phyloP scores from a whole-genome alignment of 2,113 vertebrate species.

The Rhineura floridana region DNA sequence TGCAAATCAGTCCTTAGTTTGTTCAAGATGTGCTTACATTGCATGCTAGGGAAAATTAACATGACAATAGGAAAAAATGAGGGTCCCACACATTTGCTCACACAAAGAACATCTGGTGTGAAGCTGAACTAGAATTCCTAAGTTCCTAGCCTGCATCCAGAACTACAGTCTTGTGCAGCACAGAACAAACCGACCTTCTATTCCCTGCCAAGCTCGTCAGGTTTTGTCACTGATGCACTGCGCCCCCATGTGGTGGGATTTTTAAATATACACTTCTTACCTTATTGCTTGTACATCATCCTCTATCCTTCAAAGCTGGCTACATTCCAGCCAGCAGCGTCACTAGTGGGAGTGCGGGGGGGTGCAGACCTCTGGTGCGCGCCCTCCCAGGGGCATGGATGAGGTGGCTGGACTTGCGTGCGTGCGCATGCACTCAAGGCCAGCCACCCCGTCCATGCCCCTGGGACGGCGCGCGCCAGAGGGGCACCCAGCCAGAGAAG shows the following conservation, averaged over 20 bases:
- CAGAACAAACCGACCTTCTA: neutral
- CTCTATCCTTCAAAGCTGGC: neutral
- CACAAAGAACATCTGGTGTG: too few species aligned
- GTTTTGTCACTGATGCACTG: neutral
- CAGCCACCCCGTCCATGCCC: too few species aligned
- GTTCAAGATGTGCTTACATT: neutral
- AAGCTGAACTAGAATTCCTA: neutral
- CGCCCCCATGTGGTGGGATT: neutral
- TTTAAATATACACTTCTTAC: too few species aligned
- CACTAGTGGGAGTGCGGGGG: too few species aligned
- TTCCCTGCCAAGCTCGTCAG: neutral
- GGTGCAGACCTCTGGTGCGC: too few species aligned
- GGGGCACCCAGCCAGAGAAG: too few species aligned
- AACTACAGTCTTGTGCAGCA: neutral
- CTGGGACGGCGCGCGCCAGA: too few species aligned
- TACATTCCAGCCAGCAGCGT: too few species aligned
- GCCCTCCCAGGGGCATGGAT: too few species aligned
- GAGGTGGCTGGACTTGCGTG: too few species aligned
- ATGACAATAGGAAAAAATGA: neutral
- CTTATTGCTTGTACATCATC: neutral
- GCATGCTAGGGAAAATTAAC: rapidly evolving
- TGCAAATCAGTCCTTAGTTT: neutral
- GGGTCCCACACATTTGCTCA: neutral
- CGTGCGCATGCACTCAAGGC: too few species aligned
- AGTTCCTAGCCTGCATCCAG: too few species aligned